Conservation (phyloP, 1,140 invertebrate genomes). For the Drosophila hydei region DNA sequence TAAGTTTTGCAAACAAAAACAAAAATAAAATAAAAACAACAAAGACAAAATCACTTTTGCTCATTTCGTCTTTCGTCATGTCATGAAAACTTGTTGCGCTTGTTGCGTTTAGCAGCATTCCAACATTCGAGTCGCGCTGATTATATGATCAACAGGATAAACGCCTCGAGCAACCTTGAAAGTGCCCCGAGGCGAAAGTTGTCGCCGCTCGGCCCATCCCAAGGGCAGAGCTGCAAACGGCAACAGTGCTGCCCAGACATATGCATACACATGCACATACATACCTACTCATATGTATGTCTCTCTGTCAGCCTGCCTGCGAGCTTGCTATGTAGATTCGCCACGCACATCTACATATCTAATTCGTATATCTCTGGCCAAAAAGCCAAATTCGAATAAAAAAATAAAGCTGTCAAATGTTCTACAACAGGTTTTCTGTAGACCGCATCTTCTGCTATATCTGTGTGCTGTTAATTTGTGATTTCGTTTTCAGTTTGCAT, state of each 20-base stretch:
- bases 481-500: slow-evolving; percentile 40
- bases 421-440: slow-evolving; percentile 22
- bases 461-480: slow-evolving; percentile 1
- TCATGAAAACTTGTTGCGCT: slow-evolving; percentile 15
- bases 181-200: slow-evolving; percentile 23
- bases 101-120: slow-evolving; percentile 14
- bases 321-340: slow-evolving; percentile 22
- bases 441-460: background rate
- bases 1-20: slow-evolving; percentile 50
- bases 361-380: slow-evolving; percentile 13
- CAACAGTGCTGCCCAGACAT: too few relatives aligned
- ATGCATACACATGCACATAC: too few relatives aligned
- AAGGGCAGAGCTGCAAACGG: slow-evolving; percentile 1
- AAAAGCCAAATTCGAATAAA: background rate
- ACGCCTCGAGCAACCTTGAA: slow-evolving; percentile 25
- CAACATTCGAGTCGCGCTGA: background rate
- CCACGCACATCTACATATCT: background rate
- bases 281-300: too few relatives aligned
- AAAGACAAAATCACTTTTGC: slow-evolving; percentile 1
- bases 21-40: background rate
- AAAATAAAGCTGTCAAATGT: background rate
- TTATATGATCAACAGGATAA: slow-evolving; percentile 28
- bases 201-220: background rate
- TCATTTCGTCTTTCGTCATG: slow-evolving; percentile 16
- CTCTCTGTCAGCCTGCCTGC: too few relatives aligned